Conservation (phyloP, 2,113 vertebrate genomes). For the Ictidomys tridecemlineatus region DNA sequence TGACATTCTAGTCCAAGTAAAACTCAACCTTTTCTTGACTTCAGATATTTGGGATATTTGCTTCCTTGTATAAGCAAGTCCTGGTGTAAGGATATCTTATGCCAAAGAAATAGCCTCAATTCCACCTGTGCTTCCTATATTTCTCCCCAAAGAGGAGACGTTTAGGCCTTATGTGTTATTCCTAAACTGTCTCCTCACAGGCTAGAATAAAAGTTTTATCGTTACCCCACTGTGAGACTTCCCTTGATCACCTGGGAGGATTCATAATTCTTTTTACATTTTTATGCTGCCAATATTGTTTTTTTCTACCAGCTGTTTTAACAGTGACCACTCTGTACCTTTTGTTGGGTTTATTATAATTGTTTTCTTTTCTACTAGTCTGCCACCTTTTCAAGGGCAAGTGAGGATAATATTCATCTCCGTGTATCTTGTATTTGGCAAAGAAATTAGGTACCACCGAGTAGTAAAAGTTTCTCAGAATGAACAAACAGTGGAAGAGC, state of each 20-base stretch:
- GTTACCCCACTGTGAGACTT: neutral
- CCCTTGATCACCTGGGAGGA: neutral
- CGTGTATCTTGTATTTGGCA: neutral
- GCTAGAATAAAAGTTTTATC: neutral
- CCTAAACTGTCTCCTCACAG: conserved; percentile 23
- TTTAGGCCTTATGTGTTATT: neutral
- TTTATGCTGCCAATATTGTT: conserved; percentile 5
- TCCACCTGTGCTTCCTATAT: neutral
- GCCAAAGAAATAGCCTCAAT: conserved; percentile 2
- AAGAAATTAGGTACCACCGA: neutral
- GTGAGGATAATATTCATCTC: conserved; percentile 9
- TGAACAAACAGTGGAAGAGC: neutral
- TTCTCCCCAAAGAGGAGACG: neutral
- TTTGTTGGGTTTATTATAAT: conserved; percentile 37
- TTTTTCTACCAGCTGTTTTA: conserved; percentile 51
- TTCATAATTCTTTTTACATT: neutral
- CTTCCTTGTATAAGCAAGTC: neutral
- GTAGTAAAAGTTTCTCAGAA: conserved; percentile 38
- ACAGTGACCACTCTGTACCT: conserved; percentile 2
- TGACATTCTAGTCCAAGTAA: conserved; percentile 14
- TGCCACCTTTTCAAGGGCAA: neutral
- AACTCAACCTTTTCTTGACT: conserved; percentile 37
- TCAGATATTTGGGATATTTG: conserved; percentile 1
- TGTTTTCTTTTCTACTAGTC: conserved; percentile 22
- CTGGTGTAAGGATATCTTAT: conserved; percentile 4